phyloP scores from a whole-genome alignment of 2,888 invertebrate genomes.

The Drosophila paramelanica region DNA sequence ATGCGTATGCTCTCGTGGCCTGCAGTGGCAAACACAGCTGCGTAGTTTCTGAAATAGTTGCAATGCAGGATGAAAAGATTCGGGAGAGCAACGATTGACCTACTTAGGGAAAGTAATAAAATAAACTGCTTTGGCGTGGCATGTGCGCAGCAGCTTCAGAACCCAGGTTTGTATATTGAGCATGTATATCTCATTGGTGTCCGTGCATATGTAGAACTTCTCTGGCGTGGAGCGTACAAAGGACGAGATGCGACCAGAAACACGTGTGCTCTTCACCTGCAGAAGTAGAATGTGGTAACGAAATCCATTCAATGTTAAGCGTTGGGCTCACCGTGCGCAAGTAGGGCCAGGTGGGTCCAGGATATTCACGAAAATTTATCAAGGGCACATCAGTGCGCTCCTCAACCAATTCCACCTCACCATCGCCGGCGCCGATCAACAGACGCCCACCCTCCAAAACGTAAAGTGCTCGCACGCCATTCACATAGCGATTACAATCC shows the following conservation, averaged over 20 bases:
- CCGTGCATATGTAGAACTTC: conserved; percentile 91
- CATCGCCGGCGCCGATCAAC: conserved; percentile 94
- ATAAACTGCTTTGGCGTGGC: conserved; percentile 92
- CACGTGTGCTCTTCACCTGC: conserved; percentile 87
- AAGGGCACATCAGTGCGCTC: conserved; percentile 85
- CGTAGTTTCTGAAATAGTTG: conserved; percentile 87
- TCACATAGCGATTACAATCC: conserved; percentile 84
- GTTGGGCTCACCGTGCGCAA: conserved; percentile 85
- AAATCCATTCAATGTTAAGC: neutral
- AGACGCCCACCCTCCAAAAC: conserved; percentile 88
- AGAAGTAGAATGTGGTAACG: conserved; percentile 43
- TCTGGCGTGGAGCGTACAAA: conserved; percentile 87
- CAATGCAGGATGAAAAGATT: conserved; percentile 22
- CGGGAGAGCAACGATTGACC: conserved; percentile 78
- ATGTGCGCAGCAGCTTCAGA: conserved; percentile 90
- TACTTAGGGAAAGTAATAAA: conserved; percentile 93
- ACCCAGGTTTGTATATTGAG: conserved; percentile 89
- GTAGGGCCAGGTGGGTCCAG: conserved; percentile 87
- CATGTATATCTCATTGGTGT: conserved; percentile 92
- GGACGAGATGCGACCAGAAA: conserved; percentile 91
- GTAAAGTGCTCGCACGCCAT: conserved; percentile 88
- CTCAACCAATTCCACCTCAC: conserved; percentile 90
- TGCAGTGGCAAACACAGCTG: conserved; percentile 94
- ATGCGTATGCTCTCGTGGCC: conserved; percentile 94
- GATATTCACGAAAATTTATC: conserved; percentile 82